phyloP scores from a whole-genome alignment of 2,113 vertebrate genomes.

The Sinocyclocheilus maitianheensis region DNA sequence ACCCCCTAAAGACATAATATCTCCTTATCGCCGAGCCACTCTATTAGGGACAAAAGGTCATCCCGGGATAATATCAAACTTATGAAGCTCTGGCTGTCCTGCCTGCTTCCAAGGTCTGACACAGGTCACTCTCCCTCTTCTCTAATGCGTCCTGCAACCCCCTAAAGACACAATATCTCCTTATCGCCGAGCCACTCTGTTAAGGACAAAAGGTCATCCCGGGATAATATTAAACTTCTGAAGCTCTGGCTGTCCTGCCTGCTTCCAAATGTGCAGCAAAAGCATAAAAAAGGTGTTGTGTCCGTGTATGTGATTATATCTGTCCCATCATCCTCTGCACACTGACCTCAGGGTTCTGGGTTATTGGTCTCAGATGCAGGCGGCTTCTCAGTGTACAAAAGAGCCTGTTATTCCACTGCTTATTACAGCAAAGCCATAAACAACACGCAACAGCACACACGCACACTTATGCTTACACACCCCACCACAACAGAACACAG shows the following conservation, averaged over 20 bases:
- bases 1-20: constrained; percentile 84
- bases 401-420: constrained; percentile 77
- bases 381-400: constrained; percentile 82
- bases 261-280: constrained; percentile 79
- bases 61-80: constrained; percentile 82
- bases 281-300: constrained; percentile 81
- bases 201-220: constrained; percentile 84
- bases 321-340: constrained; percentile 78
- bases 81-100: constrained; percentile 73
- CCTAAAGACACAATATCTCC: constrained; percentile 83
- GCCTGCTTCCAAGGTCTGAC: constrained; percentile 67
- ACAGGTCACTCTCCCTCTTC: constrained; percentile 62
- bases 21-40: constrained; percentile 79
- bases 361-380: constrained; percentile 84
- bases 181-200: constrained; percentile 81
- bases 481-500: constrained; percentile 28
- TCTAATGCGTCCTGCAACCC: constrained; percentile 70
- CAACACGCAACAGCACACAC: constrained; percentile 41
- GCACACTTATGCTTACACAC: constrained; percentile 27
- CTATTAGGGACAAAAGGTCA: constrained; percentile 86
- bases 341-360: constrained; percentile 77
- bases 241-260: constrained; percentile 67
- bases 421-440: constrained; percentile 74
- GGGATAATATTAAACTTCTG: constrained; percentile 83
- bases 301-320: constrained; percentile 83